Base-by-base conservation (phyloP, 2,888 invertebrate species). In the Rhagonycha lutea region DNA sequence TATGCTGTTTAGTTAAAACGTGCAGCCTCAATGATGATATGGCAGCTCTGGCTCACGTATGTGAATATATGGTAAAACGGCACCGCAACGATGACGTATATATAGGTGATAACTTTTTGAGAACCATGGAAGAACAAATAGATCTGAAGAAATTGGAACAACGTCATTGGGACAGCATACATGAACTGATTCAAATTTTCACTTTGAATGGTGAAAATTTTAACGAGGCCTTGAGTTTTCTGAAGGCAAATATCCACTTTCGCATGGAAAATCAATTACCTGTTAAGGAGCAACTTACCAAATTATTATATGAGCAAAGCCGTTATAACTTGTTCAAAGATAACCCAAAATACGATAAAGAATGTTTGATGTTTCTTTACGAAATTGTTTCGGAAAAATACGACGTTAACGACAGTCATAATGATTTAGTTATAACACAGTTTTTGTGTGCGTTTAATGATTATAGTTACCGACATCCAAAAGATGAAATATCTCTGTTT, bases 1-100 rank as follows among this genome's bases (percentile, higher is more conserved):
- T 75, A 11, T 14, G 23, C 3, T 65, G 12, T 23, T 62, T 75
- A 24, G 68, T 76, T 14, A 14, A 69, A 63, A 72, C 72, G 3
- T 76, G 76, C 29, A 69, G 70, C 5, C 12, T 76, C 23, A 76
- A 76, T 28, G 47, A 60, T 14, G 72, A 76, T 61, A 28, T 26
- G 14, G 24, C 5, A 8, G 29, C 72, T 12, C 26, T 76, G 61
- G 23, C 63, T 3, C 12, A 72, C 0, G 14, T 76, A 23, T 76
- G 76, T 18, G 14, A 69, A 12, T 76, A 72, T 47, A 32, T 76
- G 28, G 24, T 75, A 3, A 68, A 29, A 4, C 28, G 32, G 10
- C 75, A 75, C 24, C 70, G 70, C 26, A 75, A 75, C 14, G 75
- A 75, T 61, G 24, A 62, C 10, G 26, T 63, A 3, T 18, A 2